Conservation (phyloP, 2,888 invertebrate species). For the Elysia crispata region DNA sequence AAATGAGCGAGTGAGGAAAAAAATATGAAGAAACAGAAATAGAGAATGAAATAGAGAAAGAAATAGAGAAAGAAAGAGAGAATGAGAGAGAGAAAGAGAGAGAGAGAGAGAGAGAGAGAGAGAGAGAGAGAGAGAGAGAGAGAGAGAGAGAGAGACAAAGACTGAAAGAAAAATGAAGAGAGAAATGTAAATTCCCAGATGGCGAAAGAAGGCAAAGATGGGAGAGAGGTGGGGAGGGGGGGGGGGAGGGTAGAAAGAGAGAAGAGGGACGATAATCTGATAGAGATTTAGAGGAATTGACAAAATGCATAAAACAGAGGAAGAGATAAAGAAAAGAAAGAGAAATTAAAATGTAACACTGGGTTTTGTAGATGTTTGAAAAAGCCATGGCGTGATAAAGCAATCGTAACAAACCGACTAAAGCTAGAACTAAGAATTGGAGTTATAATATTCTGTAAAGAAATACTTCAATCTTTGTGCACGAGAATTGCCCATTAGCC, state of each 20-base stretch:
- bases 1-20: not conserved
- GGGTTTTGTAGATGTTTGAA: no score
- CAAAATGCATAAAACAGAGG: not conserved
- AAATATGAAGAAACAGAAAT: not conserved
- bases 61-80: not conserved
- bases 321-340: not conserved
- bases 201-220: conserved; percentile 3
- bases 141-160: not conserved
- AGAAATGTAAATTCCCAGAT: no score
- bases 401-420: no score
- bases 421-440: no score
- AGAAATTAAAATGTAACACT: no score
- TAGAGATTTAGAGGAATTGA: not conserved
- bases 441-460: no score
- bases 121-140: not conserved
- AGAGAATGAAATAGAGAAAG: conserved; percentile 11
- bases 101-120: not conserved
- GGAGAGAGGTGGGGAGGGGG: conserved; percentile 17
- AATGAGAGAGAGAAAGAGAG: not conserved
- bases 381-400: no score
- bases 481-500: no score
- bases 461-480: no score
- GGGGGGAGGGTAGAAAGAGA: conserved; percentile 5
- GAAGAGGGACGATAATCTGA: not conserved
- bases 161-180: conserved; percentile 17